Percentiles rank a stretch among this genome's conserved stretches.
Conservation (phyloP, 2,888 invertebrate genomes). For the Agriotes lineatus region DNA sequence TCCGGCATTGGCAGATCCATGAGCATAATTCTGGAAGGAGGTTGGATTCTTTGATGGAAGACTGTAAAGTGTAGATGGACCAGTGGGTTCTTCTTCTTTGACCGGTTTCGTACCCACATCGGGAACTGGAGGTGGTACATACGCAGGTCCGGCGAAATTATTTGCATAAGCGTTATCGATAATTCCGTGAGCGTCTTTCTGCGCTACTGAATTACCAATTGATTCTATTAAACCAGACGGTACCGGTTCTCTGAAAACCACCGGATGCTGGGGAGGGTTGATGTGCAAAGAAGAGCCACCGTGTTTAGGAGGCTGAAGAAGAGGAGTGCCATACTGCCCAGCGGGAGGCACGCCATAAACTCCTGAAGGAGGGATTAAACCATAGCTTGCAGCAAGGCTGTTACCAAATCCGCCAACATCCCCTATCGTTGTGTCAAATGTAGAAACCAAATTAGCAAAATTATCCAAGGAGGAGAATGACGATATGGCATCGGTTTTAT, state of each 20-base stretch:
- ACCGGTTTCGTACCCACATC: constrained; percentile 63
- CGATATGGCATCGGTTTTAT: constrained; percentile 55
- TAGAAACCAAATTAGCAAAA: constrained; percentile 55
- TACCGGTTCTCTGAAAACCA: constrained; percentile 81
- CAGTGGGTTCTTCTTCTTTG: constrained; percentile 66
- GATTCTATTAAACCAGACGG: constrained; percentile 78
- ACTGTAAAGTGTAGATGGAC: constrained; percentile 69
- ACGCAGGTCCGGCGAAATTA: constrained; percentile 63
- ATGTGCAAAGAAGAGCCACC: constrained; percentile 54
- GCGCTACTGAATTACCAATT: constrained; percentile 74
- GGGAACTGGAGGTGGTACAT: constrained; percentile 75
- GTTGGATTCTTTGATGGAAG: constrained; percentile 68
- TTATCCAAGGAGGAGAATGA: constrained; percentile 65
- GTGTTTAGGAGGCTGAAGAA: constrained; percentile 48
- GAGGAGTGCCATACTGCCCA: constrained; percentile 65
- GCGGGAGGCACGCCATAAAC: constrained; percentile 74
- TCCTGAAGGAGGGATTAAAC: constrained; percentile 73
- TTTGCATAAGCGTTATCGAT: constrained; percentile 68
- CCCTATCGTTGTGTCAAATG: background rate
- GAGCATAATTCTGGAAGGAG: constrained; percentile 66
- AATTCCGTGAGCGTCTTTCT: constrained; percentile 72
- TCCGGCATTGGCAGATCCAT: constrained; percentile 55
- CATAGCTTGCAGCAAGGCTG: constrained; percentile 57
- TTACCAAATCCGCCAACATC: constrained; percentile 24
- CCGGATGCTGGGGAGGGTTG: constrained; percentile 71